Base-by-base conservation (phyloP, 2,797 vertebrate species). In the Smutsia gigantea region DNA sequence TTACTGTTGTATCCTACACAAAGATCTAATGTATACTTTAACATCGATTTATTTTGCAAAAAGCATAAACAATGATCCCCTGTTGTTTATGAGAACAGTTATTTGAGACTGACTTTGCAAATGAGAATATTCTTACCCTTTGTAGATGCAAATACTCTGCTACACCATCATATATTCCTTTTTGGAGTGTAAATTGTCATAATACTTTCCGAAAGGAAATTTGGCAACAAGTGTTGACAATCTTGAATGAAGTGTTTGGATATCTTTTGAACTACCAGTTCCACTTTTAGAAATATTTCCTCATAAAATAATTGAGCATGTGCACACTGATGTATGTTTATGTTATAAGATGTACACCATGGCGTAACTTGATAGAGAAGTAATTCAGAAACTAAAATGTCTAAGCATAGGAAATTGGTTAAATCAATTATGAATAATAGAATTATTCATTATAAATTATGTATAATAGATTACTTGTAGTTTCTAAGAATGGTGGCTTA, bases 201-300 rank as follows among this genome's bases (percentile, higher is more conserved):
- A 93, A 51, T 39, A 75, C 29, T 87, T 89, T 84, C 79, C 93
- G 71, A 74, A 95, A 92, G 61, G 78, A 89, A 92, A 46, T 90
- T 87, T 87, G 74, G 8, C 37, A 93, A 2, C 72, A 51, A 49
- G 4, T 74, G 55, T 69, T 39, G 31, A 82, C 78, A 93, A 71
- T 83, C n/a, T 49, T 82, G 71, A 82, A 64, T 82, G 71, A 82
- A 71, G 53, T 75, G 71, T 95, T 94, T 87, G 63, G 27, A 9
- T 94, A 23, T 90, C 39, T 87, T 82, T 93, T 69, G 17, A 90
- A 34, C 2, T 94, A 57, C 74, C 5, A 68, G 1, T 81, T 92
- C 3, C 7, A 55, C 51, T 55, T 94, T 71, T 86, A 96, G 83
- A 93, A 94, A 66, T 87, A 89, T 82, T 85, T 97, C 57, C 25